phyloP scores from a whole-genome alignment of 2,113 vertebrate species.

The Microcebus ravelobensis region DNA sequence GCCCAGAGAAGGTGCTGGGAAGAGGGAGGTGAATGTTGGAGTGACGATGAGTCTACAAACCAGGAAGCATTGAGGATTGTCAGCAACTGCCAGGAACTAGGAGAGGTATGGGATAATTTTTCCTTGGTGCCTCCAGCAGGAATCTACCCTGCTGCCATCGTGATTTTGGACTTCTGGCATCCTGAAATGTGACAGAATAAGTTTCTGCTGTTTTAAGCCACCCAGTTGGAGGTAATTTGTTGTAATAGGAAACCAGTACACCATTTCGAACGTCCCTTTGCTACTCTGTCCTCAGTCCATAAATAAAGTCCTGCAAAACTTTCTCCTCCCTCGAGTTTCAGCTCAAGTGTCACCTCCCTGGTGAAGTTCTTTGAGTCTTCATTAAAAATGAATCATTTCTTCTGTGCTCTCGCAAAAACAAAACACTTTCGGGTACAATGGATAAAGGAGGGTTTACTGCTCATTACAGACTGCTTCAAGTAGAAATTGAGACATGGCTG shows the following conservation, averaged over 20 bases:
- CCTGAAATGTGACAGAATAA: background rate
- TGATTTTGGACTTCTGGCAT: background rate
- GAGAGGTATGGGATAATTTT: fast-evolving
- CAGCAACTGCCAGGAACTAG: background rate
- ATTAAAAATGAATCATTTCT: background rate
- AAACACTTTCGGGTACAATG: background rate
- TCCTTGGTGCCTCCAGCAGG: background rate
- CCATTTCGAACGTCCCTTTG: background rate
- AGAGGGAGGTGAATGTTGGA: background rate
- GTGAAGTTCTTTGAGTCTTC: background rate
- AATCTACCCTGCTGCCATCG: background rate
- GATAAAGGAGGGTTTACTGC: background rate
- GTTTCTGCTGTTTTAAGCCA: background rate
- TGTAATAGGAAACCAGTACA: background rate
- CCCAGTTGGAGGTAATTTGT: background rate
- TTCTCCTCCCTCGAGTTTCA: background rate
- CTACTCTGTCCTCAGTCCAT: background rate
- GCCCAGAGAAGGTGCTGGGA: background rate
- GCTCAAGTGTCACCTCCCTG: constrained; percentile 1
- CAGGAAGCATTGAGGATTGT: background rate
- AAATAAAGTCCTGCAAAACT: background rate
- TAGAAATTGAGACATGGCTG: background rate
- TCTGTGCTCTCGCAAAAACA: background rate
- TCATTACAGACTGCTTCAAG: background rate
- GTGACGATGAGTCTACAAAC: background rate